Evolutionary conservation across 2,113 vertebrate species (phyloP).

Genomic region (Istiophorus platypterus): DNA sequence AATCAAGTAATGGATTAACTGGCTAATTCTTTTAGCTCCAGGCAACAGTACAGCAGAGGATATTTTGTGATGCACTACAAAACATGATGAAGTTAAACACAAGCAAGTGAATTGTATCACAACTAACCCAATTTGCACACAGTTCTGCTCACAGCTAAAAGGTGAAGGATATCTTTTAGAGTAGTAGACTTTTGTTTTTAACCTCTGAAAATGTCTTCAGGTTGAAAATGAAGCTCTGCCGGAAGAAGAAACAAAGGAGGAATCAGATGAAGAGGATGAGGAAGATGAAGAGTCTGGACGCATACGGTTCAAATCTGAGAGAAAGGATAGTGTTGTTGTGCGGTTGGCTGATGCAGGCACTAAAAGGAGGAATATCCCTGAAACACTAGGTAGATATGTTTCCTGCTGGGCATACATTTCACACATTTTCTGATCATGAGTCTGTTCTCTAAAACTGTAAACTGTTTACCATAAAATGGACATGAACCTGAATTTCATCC

Average conservation of each 20-base stretch:
- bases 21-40: too few species aligned
- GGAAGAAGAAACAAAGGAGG: conserved; percentile 90
- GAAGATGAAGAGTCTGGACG: conserved; percentile 94
- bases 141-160: background rate
- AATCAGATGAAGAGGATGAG: conserved; percentile 93
- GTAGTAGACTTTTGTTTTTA: conserved; percentile 3
- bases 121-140: background rate
- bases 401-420: background rate
- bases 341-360: conserved; percentile 91
- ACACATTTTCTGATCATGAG: conserved; percentile 4
- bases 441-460: background rate
- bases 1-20: too few species aligned
- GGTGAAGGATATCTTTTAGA: background rate
- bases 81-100: background rate
- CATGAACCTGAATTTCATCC: background rate
- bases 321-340: conserved; percentile 93
- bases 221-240: conserved; percentile 85
- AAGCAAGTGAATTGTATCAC: background rate
- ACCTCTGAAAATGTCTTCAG: conserved; percentile 69
- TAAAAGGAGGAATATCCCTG: conserved; percentile 96
- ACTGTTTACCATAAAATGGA: background rate
- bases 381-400: conserved; percentile 90
- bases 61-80: background rate
- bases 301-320: conserved; percentile 95
- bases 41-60: background rate